Evolutionary conservation across 1,140 invertebrate genomes (phyloP), one percentile per base, ranked within the genome.

Genomic region (Dendrolimus punctatus): DNA sequence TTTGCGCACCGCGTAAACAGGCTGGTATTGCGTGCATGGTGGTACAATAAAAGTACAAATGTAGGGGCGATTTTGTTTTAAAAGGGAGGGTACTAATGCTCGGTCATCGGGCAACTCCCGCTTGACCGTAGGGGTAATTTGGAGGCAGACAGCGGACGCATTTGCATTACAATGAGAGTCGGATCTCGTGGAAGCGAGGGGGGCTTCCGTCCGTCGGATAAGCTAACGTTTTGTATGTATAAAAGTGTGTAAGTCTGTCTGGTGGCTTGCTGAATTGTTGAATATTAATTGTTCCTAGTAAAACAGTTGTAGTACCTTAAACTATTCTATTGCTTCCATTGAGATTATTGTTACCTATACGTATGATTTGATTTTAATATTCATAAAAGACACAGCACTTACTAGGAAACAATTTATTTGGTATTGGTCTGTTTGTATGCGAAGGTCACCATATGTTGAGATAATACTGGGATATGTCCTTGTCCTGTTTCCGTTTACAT

Each of bases 61-160:
- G 62, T 60, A 64, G 69, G 72, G 71, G 71, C 62, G 66, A 66
- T 69, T 69, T 64, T 71, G 62, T 74, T 72, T 82, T 74, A 72
- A 82, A 79, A 76, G 69, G 73, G 78, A 75, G 78, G 78, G 76
- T 72, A 78, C 71, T 79, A 80, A 76, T 77, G 75, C 65, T 62
- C 69, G 76, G 73, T 80, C 77, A 81, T 77, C 67, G 72, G 57
- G 57, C 60, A 66, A 56, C 62, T 76, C 67, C 64, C 62, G 72
- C 72, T 76, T 81, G 78, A 80, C 80, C 77, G 73, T 72, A 81
- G 73, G 76, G 77, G 72, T 78, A 81, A 83, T 85, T 85, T 81
- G 71, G 68, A 85, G 74, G 80, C 82, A 85, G 82, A 85, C 82
- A 76, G 66, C 79, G 75, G 59, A 71, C 71, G 58, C 69, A 85